Conservation (phyloP, 2,888 invertebrate species). For the Abrostola triplasia region DNA sequence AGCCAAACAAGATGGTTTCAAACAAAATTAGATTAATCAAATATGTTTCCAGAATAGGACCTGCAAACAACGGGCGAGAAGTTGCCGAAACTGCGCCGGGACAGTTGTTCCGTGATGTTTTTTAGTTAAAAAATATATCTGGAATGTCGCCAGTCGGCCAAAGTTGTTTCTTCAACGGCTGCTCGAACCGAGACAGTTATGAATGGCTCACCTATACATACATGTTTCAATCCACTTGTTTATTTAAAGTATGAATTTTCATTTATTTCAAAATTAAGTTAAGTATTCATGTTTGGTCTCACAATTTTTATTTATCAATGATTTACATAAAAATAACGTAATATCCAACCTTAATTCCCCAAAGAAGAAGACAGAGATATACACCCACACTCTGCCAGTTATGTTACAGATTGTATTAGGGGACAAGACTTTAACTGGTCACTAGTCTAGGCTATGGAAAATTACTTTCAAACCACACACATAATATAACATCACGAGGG, state of each 20-base stretch:
- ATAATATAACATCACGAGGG: too few relatives aligned
- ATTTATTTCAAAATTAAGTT: slow-evolving; percentile 7
- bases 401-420: too few relatives aligned
- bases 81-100: slow-evolving; percentile 58
- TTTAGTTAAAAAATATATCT: slow-evolving; percentile 42
- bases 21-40: slow-evolving; percentile 10
- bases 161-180: slow-evolving; percentile 24
- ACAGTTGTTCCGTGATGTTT: slow-evolving; percentile 47
- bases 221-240: slow-evolving; percentile 29
- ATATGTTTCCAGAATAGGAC: slow-evolving; percentile 50
- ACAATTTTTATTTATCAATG: not conserved
- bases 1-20: too few relatives aligned
- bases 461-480: too few relatives aligned
- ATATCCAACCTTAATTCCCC: too few relatives aligned
- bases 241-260: slow-evolving; percentile 7
- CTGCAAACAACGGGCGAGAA: slow-evolving; percentile 40
- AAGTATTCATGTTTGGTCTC: not conserved
- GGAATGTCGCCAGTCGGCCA: slow-evolving; percentile 43
- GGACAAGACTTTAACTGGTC: too few relatives aligned
- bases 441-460: too few relatives aligned
- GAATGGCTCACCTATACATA: slow-evolving; percentile 24
- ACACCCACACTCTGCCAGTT: too few relatives aligned
- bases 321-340: too few relatives aligned
- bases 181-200: slow-evolving; percentile 11
- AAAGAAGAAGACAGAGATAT: too few relatives aligned